These are phyloP conservation scores for Nycteola revayana DNA, from an alignment of 2,888 invertebrate species.

Conservation along the genomic window DNA sequence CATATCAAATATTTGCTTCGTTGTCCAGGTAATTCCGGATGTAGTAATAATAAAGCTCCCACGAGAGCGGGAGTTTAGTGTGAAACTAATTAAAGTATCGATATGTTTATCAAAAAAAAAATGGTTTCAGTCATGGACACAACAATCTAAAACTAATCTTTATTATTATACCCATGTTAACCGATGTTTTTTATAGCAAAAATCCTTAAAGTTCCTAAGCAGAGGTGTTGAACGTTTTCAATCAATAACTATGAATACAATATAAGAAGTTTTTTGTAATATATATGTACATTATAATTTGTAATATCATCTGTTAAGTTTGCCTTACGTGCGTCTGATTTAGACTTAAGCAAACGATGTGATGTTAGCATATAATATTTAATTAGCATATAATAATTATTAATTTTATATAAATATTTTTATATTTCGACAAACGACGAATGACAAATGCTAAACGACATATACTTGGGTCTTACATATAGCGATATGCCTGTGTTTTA, in stretches of 20 bases:
- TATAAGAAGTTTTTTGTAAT: slow-evolving; percentile 18
- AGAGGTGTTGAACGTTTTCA: slow-evolving; percentile 32
- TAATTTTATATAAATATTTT: slow-evolving; percentile 7
- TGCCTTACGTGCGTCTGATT: slow-evolving; percentile 31
- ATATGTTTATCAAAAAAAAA: no score
- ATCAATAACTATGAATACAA: slow-evolving; percentile 23
- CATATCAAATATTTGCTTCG: no score
- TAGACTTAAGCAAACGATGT: slow-evolving; percentile 51
- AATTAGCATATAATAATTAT: slow-evolving; percentile 20
- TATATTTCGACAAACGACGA: slow-evolving; percentile 9
- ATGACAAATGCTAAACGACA: no score
- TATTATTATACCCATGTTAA: no score
- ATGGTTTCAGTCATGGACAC: no score
- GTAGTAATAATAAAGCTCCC: no score
- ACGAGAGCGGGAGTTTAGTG: no score
- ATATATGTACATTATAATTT: slow-evolving; percentile 18
- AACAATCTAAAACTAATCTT: no score
- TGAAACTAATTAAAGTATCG: no score
- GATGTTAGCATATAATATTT: slow-evolving; percentile 52
- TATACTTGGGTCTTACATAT: no score
- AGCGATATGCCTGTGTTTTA: no score
- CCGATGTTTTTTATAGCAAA: slow-evolving; percentile 13
- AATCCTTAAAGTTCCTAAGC: slow-evolving; percentile 33
- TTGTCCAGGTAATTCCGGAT: no score
- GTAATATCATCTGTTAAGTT: slow-evolving; percentile 26